Evolutionary conservation across 2,888 invertebrate genomes (phyloP).

Genomic region (Acronicta psi): DNA sequence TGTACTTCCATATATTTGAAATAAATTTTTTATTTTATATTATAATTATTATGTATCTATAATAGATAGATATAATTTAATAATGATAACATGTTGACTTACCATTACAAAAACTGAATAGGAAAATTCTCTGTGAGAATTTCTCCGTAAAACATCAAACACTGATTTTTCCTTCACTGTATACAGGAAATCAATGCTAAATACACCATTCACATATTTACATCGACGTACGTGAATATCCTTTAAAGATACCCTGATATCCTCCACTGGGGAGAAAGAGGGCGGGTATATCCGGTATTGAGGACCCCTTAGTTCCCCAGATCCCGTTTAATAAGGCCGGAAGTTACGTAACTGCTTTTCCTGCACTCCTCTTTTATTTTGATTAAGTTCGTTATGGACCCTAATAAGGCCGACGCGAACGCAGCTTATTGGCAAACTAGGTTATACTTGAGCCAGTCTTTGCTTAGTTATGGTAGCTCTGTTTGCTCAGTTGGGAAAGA

Average conservation of each 20-base stretch:
- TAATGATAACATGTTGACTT: not conserved
- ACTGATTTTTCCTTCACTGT: too few species aligned
- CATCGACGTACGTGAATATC: not conserved
- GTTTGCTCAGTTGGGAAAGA: too few species aligned
- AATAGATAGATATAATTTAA: too few species aligned
- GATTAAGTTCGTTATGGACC: conserved; percentile 35
- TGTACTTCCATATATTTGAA: too few species aligned
- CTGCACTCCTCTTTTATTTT: conserved; percentile 37
- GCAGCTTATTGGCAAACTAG: conserved; percentile 1
- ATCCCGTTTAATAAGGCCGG: conserved; percentile 25
- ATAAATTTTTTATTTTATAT: too few species aligned
- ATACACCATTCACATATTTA: not conserved
- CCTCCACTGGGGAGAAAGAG: conserved; percentile 1
- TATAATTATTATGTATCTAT: too few species aligned
- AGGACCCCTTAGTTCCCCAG: not conserved
- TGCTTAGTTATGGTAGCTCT: not conserved
- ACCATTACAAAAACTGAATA: too few species aligned
- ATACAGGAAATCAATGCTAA: too few species aligned
- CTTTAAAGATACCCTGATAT: not conserved
- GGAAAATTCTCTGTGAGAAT: too few species aligned
- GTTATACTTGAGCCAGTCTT: not conserved
- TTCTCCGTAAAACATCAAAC: too few species aligned
- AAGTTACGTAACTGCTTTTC: conserved; percentile 32
- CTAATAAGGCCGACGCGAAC: conserved; percentile 19
- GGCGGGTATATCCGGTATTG: conserved; percentile 27